Percentiles rank a stretch among this genome's conserved stretches.
These are phyloP conservation scores for Pontoporia blainvillei DNA, from an alignment of 2,113 vertebrate genomes.

Conservation along the genomic window DNA sequence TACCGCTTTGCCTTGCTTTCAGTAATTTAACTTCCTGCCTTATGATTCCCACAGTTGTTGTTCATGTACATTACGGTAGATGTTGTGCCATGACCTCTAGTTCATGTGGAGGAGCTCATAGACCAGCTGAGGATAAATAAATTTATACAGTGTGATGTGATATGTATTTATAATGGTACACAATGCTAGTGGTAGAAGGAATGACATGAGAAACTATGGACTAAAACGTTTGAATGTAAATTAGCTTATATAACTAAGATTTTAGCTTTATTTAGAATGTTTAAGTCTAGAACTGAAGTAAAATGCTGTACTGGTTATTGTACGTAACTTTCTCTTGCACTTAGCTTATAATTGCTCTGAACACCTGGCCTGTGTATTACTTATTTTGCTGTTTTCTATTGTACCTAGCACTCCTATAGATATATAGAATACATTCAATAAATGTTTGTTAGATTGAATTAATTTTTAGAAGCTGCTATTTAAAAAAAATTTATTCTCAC, in stretches of 20 bases:
- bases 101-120: neutral
- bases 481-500: neutral
- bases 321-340: neutral
- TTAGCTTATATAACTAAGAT: neutral
- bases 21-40: neutral
- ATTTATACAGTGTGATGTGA: neutral
- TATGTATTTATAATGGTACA: neutral
- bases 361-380: neutral
- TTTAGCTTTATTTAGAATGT: neutral
- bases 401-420: neutral
- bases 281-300: neutral
- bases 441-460: conserved; percentile 7
- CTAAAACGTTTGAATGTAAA: neutral
- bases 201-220: neutral
- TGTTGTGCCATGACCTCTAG: neutral
- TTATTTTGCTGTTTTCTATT: neutral
- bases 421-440: neutral
- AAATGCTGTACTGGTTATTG: neutral
- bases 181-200: neutral
- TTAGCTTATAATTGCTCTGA: neutral
- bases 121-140: neutral
- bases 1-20: neutral
- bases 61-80: neutral
- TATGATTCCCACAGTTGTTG: neutral
- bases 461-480: neutral